Conservation (phyloP, 2,113 vertebrate species). For the Rhinogobius similis region DNA sequence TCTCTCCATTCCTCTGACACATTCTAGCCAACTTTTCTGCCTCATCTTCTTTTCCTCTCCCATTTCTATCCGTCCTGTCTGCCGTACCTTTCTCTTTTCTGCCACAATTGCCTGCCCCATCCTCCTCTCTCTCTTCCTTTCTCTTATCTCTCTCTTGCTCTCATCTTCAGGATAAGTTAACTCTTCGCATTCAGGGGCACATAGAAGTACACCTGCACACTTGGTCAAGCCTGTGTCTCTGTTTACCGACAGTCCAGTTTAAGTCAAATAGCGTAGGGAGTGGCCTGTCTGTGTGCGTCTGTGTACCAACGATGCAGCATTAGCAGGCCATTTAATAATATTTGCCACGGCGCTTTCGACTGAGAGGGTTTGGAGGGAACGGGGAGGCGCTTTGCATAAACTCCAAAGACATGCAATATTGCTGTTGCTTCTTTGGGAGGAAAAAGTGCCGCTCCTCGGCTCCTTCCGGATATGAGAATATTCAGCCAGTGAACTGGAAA, state of each 20-base stretch:
- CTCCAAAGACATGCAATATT: constrained; percentile 70
- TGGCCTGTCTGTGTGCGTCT: constrained; percentile 29
- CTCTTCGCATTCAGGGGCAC: constrained; percentile 71
- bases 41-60: too few species aligned
- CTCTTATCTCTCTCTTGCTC: too few species aligned
- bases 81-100: too few species aligned
- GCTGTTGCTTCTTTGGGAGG: constrained; percentile 56
- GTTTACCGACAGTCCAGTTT: too few species aligned
- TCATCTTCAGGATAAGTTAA: constrained; percentile 68
- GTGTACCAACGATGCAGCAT: constrained; percentile 35
- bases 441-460: constrained; percentile 22
- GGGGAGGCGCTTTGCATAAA: constrained; percentile 70
- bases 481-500: constrained; percentile 58
- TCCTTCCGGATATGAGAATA: constrained; percentile 69
- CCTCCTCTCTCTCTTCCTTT: too few species aligned
- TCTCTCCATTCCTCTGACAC: too few species aligned
- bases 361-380: constrained; percentile 61
- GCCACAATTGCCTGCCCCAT: too few species aligned
- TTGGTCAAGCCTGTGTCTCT: too few species aligned
- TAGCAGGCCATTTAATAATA: constrained; percentile 71
- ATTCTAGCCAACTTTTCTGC: too few species aligned
- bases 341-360: constrained; percentile 61
- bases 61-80: too few species aligned
- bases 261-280: constrained; percentile 31
- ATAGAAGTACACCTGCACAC: too few species aligned